Base-by-base conservation (phyloP, 2,888 invertebrate genomes). In the Amorpha juglandis region DNA sequence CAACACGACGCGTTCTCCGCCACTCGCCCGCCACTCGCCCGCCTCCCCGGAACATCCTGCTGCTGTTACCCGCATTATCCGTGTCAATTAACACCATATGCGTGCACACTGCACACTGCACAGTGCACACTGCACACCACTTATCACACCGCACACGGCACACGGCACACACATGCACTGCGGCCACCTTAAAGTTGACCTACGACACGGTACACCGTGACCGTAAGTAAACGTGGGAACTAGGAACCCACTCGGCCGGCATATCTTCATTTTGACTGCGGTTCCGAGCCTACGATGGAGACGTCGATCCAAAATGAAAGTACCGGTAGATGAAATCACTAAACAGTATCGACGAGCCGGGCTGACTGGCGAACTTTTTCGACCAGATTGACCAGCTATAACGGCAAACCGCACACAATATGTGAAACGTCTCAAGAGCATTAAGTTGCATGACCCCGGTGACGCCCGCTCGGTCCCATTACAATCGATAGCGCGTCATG, bases 1-100 rank as follows among this genome's bases (percentile, higher is more conserved):
- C 88, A 87, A 83, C 81, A 81, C 81, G 77, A 80, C 75, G 80
- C 80, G 77, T 75, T 78, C 79, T 74, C 76, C 19, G 50, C 19
- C 19, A 19, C 2, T 73, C 72, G 75, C 74, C 79, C 78, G 71
- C 74, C n/a, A n/a, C n/a, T n/a, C n/a, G n/a, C n/a, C n/a, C n/a
- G n/a, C n/a, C n/a, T 74, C 69, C 72, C 63, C 70, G 64, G 58
- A 14, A 53, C 45, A 53, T 72, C 69, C 76, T 72, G 73, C 70
- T 75, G 64, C 66, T 72, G 72, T 71, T 42, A 42, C 69, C 68
- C 66, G 67, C 55, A 69, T 63, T 65, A 52, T 65, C 68, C 70
- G 68, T 63, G 65, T 47, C 27, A 62, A 47, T 52, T 52, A 70
- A 69, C 64, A 67, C 68, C 48, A 27, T 65, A 21, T 64, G 66